phyloP scores from a whole-genome alignment of 2,113 vertebrate species.

The Ciconia maguari region DNA sequence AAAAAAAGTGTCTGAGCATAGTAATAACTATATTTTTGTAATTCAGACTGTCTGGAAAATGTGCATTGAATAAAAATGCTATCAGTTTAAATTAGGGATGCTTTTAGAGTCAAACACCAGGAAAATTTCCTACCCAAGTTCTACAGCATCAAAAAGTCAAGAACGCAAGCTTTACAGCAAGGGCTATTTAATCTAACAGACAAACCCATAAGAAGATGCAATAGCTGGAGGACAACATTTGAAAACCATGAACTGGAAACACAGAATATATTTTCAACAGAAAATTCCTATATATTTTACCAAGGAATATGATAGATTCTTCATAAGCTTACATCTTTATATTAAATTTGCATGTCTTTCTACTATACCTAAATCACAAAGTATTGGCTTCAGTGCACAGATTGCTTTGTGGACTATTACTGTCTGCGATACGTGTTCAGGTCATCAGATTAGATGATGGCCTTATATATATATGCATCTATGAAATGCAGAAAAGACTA shows the following conservation, averaged over 20 bases:
- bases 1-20: not conserved
- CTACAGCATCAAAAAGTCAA: not conserved
- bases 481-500: not conserved
- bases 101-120: not conserved
- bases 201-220: not conserved
- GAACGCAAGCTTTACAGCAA: not conserved
- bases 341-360: not conserved
- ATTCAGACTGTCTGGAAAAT: not conserved
- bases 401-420: not conserved
- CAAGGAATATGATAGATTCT: not conserved
- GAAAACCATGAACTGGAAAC: not conserved
- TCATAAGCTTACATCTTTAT: not conserved
- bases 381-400: not conserved
- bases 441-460: not conserved
- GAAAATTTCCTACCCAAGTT: not conserved
- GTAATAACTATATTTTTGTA: not conserved
- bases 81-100: not conserved
- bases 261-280: not conserved
- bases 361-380: not conserved
- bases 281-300: not conserved
- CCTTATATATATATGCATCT: not conserved
- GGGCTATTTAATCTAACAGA: not conserved
- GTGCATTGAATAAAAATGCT: not conserved
- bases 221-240: not conserved
- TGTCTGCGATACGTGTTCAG: fast-evolving